Percentiles rank a stretch among this genome's conserved stretches.
These are phyloP conservation scores for Malaclemys terrapin DNA, from an alignment of 2,113 vertebrate species.

Conservation along the genomic window DNA sequence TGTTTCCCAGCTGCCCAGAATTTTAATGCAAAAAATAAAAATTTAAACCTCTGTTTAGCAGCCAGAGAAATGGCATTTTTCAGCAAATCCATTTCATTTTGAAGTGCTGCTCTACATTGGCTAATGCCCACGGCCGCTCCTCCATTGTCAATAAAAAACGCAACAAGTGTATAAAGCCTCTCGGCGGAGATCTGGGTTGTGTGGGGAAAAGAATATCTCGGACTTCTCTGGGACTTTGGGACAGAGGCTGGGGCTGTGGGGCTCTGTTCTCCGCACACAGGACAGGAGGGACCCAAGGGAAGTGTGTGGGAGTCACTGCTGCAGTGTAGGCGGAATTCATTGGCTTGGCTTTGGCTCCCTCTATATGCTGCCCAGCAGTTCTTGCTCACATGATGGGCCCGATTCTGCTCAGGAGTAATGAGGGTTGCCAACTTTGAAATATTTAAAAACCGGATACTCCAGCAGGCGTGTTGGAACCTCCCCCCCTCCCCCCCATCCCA, in stretches of 20 bases:
- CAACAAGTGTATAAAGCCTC: not conserved
- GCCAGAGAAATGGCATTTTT: not conserved
- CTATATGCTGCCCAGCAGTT: not conserved
- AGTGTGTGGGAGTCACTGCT: not conserved
- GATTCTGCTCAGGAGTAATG: not conserved
- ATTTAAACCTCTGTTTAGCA: not conserved
- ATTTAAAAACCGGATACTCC: no score
- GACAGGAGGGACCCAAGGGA: not conserved
- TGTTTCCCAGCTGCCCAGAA: not conserved
- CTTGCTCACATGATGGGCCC: not conserved
- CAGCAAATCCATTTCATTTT: not conserved
- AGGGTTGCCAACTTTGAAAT: no score
- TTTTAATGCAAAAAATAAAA: not conserved
- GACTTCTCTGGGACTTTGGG: not conserved
- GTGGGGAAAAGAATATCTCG: not conserved
- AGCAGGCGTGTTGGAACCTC: no score
- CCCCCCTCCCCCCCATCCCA: no score
- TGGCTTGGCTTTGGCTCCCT: not conserved
- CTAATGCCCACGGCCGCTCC: not conserved
- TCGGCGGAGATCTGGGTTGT: not conserved
- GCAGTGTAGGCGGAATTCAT: not conserved
- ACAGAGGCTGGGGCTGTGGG: not conserved
- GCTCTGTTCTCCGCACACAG: no score
- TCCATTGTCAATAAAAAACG: not conserved
- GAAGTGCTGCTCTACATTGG: not conserved